Evolutionary conservation across 2,888 invertebrate genomes (phyloP).

Genomic region (Argyresthia goedartella): DNA sequence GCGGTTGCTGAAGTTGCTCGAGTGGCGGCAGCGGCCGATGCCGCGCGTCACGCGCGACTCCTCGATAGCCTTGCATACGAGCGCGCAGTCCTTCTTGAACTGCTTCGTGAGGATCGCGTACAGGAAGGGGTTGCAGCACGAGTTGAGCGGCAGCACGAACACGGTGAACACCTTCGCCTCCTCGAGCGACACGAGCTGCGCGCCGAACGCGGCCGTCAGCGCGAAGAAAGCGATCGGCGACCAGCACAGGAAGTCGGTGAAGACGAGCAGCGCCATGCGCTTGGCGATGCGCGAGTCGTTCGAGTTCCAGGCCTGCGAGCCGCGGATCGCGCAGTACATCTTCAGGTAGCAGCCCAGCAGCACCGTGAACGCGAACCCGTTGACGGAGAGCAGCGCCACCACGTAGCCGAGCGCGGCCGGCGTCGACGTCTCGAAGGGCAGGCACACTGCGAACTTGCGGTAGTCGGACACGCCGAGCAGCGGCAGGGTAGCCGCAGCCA

Average conservation of each 20-base stretch:
- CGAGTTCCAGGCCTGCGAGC: slow-evolving; percentile 97
- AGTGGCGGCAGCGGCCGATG: slow-evolving; percentile 87
- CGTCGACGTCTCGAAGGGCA: slow-evolving; percentile 92
- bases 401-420: slow-evolving; percentile 88
- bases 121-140: slow-evolving; percentile 97
- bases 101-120: slow-evolving; percentile 98
- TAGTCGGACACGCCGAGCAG: slow-evolving; percentile 94
- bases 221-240: slow-evolving; percentile 97
- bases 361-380: slow-evolving; percentile 93
- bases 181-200: slow-evolving; percentile 91
- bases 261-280: slow-evolving; percentile 95
- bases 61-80: slow-evolving; percentile 96
- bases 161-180: slow-evolving; percentile 97
- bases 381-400: slow-evolving; percentile 89
- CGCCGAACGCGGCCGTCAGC: slow-evolving; percentile 92
- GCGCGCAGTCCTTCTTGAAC: slow-evolving; percentile 96
- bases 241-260: slow-evolving; percentile 98
- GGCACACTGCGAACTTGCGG: slow-evolving; percentile 95
- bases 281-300: slow-evolving; percentile 97
- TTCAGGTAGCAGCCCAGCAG: slow-evolving; percentile 96
- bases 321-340: slow-evolving; percentile 98
- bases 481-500: slow-evolving; percentile 89
- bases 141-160: slow-evolving; percentile 95
- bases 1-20: slow-evolving; percentile 88
- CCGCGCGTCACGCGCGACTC: slow-evolving; percentile 91